Evolutionary conservation across 2,888 invertebrate species (phyloP).

Genomic region (Theretra japonica): DNA sequence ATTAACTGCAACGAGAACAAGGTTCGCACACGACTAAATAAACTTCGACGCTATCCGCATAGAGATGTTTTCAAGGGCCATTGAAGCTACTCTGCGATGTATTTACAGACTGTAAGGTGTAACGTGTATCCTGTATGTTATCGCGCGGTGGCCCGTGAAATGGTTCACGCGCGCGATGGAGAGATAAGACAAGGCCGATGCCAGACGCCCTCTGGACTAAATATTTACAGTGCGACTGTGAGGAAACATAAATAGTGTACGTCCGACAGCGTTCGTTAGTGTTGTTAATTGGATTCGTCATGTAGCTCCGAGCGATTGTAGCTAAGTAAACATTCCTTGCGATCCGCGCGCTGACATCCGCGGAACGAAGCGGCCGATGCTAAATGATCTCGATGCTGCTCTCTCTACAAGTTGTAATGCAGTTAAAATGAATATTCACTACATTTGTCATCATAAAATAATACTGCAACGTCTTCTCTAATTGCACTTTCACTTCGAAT

Average conservation of each 20-base stretch:
- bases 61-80: conserved; percentile 64
- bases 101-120: conserved; percentile 60
- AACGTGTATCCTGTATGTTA: conserved; percentile 65
- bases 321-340: conserved; percentile 22
- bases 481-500: neutral
- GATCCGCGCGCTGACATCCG: conserved; percentile 14
- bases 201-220: conserved; percentile 78
- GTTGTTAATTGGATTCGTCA: conserved; percentile 80
- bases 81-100: conserved; percentile 68
- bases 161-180: conserved; percentile 65
- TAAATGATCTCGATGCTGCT: conserved; percentile 18
- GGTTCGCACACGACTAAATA: conserved; percentile 57
- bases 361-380: conserved; percentile 1
- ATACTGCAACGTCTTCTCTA: neutral
- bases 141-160: conserved; percentile 63
- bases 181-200: conserved; percentile 74
- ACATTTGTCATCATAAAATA: neutral
- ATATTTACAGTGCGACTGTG: conserved; percentile 80
- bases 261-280: conserved; percentile 76
- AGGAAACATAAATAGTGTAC: conserved; percentile 80
- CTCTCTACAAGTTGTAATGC: neutral
- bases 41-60: conserved; percentile 61
- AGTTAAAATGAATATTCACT: conserved; percentile 20
- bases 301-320: conserved; percentile 60
- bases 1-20: conserved; percentile 47